Conservation (phyloP, 2,797 vertebrate species). For the Spondyliosoma cantharus region DNA sequence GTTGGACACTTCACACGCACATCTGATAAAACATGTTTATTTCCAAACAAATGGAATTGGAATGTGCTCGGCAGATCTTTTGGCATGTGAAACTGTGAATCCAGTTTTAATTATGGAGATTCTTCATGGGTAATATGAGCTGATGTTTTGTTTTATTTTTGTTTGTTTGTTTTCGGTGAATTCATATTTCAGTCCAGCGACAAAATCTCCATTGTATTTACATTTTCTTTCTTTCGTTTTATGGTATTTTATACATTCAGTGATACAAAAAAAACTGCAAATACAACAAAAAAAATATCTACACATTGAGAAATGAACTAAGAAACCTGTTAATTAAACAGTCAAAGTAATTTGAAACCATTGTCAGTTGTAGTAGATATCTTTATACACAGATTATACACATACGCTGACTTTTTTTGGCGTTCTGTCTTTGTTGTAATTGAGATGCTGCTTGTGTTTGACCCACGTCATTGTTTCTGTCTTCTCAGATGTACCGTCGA, state of each 20-base stretch:
- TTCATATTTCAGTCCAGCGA: too few species aligned
- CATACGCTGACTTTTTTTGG: too few species aligned
- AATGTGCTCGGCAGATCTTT: neutral
- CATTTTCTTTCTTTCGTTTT: too few species aligned
- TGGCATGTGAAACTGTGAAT: neutral
- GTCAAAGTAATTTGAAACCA: neutral
- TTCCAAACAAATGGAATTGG: neutral
- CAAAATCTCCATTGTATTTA: too few species aligned
- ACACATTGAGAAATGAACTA: too few species aligned
- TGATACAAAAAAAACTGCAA: too few species aligned
- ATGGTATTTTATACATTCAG: too few species aligned
- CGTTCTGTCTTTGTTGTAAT: neutral
- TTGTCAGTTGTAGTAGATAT: too few species aligned
- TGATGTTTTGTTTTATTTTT: neutral
- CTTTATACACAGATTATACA: too few species aligned
- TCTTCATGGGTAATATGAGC: conserved; percentile 7
- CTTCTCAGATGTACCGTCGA: conserved; percentile 93
- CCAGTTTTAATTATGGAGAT: neutral
- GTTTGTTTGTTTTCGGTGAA: too few species aligned
- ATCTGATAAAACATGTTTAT: conserved; percentile 22
- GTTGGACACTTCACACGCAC: neutral
- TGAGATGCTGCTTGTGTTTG: neutral
- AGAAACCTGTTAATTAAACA: too few species aligned
- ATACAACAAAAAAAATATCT: too few species aligned
- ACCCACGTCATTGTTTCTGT: conserved; percentile 1